These are phyloP conservation scores for Mechanitis mazaeus DNA, from an alignment of 2,888 invertebrate genomes.

Conservation along the genomic window DNA sequence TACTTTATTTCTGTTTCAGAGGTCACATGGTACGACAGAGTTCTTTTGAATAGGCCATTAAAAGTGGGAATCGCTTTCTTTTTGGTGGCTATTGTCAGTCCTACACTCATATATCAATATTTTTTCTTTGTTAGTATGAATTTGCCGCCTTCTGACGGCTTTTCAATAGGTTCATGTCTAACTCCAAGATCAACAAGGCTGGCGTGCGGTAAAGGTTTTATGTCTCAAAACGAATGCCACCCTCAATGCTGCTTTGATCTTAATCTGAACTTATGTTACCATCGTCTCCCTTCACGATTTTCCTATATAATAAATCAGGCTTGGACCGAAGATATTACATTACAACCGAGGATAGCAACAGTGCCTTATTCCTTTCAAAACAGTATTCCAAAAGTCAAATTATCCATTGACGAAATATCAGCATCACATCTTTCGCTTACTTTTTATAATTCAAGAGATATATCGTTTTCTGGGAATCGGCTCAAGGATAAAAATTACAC, in stretches of 20 bases:
- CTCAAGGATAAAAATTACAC: constrained; percentile 45
- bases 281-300: constrained; percentile 71
- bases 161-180: constrained; percentile 60
- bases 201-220: constrained; percentile 53
- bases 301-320: constrained; percentile 55
- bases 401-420: constrained; percentile 59
- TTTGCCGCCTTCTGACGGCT: constrained; percentile 52
- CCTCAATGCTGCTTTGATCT: constrained; percentile 72
- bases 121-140: constrained; percentile 45
- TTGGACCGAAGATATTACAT: constrained; percentile 51
- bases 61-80: constrained; percentile 44
- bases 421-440: constrained; percentile 53
- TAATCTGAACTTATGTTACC: constrained; percentile 61
- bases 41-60: constrained; percentile 56
- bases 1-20: constrained; percentile 42
- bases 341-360: constrained; percentile 51
- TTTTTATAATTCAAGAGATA: constrained; percentile 47
- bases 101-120: constrained; percentile 54
- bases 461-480: constrained; percentile 39
- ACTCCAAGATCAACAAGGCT: constrained; percentile 47
- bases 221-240: constrained; percentile 53
- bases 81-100: constrained; percentile 44
- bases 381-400: constrained; percentile 42
- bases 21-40: constrained; percentile 56
- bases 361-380: constrained; percentile 50